Percentiles rank a stretch among this genome's conserved stretches.
Conservation (phyloP, 2,797 vertebrate species). For the Pangasius sanitwongsei region DNA sequence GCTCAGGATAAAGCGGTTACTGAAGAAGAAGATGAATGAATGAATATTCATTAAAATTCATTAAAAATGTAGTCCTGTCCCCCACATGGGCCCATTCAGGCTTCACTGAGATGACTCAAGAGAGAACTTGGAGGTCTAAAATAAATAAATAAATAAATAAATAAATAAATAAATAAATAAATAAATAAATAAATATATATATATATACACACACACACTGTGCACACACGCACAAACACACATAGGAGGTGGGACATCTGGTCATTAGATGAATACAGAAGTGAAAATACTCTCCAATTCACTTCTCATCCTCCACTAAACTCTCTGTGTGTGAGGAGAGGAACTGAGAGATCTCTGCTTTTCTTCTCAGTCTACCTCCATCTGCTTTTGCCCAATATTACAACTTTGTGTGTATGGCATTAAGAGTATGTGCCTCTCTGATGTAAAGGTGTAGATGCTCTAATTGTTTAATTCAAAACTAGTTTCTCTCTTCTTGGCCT, state of each 20-base stretch:
- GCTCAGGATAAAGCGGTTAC: neutral
- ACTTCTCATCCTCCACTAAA: slow-evolving; percentile 29
- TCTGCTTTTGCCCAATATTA: slow-evolving; percentile 12
- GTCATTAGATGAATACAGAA: slow-evolving; percentile 43
- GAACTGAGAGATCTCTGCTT: slow-evolving; percentile 27
- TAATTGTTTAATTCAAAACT: slow-evolving; percentile 13
- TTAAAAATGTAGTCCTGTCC: neutral
- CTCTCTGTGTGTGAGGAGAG: neutral
- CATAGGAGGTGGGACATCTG: slow-evolving; percentile 8
- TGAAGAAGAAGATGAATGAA: neutral
- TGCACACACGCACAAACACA: neutral
- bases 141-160: too few species aligned
- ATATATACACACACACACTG: too few species aligned
- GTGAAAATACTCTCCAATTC: slow-evolving; percentile 49
- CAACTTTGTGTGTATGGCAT: neutral
- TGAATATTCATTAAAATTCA: neutral
- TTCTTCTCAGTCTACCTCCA: neutral
- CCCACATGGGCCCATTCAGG: neutral
- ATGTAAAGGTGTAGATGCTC: slow-evolving; percentile 1
- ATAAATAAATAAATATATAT: too few species aligned
- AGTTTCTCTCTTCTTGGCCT: slow-evolving; percentile 2
- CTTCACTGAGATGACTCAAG: neutral
- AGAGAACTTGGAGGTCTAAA: neutral
- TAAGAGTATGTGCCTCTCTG: neutral
- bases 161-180: neutral